Conservation (phyloP, 2,113 vertebrate species). For the Myrmecophaga tridactyla region DNA sequence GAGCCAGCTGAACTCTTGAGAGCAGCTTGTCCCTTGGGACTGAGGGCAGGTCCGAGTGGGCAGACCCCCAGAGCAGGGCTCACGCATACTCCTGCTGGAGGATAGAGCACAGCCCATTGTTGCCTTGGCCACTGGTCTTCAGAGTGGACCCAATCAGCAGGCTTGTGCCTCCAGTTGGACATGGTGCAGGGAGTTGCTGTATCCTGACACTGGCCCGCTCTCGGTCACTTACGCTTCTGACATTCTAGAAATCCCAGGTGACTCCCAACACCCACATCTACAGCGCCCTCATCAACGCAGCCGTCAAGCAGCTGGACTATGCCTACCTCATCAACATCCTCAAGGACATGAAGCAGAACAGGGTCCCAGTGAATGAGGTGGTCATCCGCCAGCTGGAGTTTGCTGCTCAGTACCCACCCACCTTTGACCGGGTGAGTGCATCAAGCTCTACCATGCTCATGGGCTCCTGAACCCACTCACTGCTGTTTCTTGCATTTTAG, state of each 20-base stretch:
- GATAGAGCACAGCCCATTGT: fast-evolving
- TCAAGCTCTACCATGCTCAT: neutral
- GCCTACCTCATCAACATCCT: slow-evolving; percentile 90
- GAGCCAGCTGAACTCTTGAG: neutral
- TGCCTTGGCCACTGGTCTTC: neutral
- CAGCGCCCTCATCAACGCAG: slow-evolving; percentile 91
- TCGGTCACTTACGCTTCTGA: neutral
- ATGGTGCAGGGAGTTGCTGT: fast-evolving
- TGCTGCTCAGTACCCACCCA: slow-evolving; percentile 91
- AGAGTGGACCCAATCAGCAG: neutral
- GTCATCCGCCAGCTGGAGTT: slow-evolving; percentile 95
- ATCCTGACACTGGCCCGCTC: neutral
- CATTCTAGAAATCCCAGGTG: slow-evolving; percentile 86
- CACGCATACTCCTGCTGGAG: neutral
- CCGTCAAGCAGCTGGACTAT: slow-evolving; percentile 89
- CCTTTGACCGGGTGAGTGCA: slow-evolving; percentile 89
- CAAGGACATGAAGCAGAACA: slow-evolving; percentile 85
- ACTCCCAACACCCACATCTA: slow-evolving; percentile 91
- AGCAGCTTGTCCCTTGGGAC: neutral
- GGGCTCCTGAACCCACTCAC: neutral
- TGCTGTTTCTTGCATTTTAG: neutral
- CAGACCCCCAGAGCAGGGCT: neutral
- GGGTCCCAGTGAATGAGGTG: slow-evolving; percentile 91
- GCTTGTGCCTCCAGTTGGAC: neutral
- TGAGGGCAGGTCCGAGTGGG: too few species aligned